A percentile compares a stretch with the other conserved stretches of the same genome.
These are phyloP conservation scores for Hiodon tergisus DNA, from an alignment of 2,113 vertebrate genomes.

Conservation along the genomic window DNA sequence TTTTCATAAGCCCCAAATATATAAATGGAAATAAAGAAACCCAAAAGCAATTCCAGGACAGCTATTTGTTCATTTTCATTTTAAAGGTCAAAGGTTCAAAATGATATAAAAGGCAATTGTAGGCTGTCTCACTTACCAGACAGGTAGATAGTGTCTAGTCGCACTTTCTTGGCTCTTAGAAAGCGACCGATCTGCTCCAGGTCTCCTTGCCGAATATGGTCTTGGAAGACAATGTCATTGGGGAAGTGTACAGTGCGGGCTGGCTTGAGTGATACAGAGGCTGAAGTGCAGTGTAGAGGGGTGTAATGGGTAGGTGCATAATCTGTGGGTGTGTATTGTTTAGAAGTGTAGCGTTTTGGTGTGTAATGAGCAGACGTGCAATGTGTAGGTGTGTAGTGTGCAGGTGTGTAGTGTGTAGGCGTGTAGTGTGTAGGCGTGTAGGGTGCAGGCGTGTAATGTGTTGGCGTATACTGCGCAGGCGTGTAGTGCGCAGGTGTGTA, in stretches of 20 bases:
- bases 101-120: no score
- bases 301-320: constrained; percentile 37
- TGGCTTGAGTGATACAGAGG: constrained; percentile 42
- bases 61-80: no score
- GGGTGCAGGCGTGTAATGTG: constrained; percentile 30
- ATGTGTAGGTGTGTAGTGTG: constrained; percentile 41
- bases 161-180: constrained; percentile 82
- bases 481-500: constrained; percentile 51
- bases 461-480: constrained; percentile 32
- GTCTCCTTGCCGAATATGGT: constrained; percentile 83
- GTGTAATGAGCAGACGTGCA: constrained; percentile 29
- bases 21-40: no score
- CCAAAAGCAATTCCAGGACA: no score
- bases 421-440: constrained; percentile 23
- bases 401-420: constrained; percentile 43
- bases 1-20: no score
- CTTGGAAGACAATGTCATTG: constrained; percentile 86
- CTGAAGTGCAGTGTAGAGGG: constrained; percentile 33
- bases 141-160: constrained; percentile 80
- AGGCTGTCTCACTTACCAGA: constrained; percentile 71
- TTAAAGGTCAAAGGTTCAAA: no score
- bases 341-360: constrained; percentile 41
- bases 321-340: constrained; percentile 14
- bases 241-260: constrained; percentile 76
- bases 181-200: constrained; percentile 90